Conservation (phyloP, 2,113 vertebrate species). For the Hiodon alosoides region DNA sequence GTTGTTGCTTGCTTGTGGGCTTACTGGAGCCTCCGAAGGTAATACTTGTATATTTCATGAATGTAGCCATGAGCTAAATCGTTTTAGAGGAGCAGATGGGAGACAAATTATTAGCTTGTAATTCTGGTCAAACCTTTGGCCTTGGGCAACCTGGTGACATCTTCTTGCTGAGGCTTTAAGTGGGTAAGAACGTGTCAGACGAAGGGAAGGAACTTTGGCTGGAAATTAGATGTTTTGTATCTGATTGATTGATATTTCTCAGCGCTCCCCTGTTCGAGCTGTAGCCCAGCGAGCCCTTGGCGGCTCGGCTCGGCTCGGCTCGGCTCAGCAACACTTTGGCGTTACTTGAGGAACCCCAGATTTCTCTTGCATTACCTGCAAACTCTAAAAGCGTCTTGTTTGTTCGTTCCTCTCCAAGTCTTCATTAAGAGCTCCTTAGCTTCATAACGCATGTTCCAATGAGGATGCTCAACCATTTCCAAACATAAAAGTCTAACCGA, state of each 20-base stretch:
- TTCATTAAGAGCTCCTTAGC: slow-evolving; percentile 20
- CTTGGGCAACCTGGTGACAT: slow-evolving; percentile 16
- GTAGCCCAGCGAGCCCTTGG: no score
- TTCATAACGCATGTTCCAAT: background rate
- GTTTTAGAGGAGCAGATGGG: slow-evolving; percentile 23
- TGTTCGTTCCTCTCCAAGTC: slow-evolving; percentile 27
- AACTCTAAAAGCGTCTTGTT: background rate
- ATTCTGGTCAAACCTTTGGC: slow-evolving; percentile 10
- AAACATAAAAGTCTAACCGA: no score
- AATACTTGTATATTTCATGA: slow-evolving; percentile 36
- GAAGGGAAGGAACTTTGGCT: slow-evolving; percentile 43
- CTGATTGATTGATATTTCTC: slow-evolving; percentile 6
- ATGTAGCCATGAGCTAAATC: slow-evolving; percentile 45
- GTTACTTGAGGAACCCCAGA: background rate
- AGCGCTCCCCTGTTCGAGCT: background rate
- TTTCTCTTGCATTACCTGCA: slow-evolving; percentile 23
- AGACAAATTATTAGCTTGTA: slow-evolving; percentile 20
- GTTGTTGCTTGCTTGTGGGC: slow-evolving; percentile 52
- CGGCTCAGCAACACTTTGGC: background rate
- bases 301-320: no score
- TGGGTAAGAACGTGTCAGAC: slow-evolving; percentile 40
- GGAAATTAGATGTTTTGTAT: slow-evolving; percentile 41
- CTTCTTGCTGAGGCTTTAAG: slow-evolving; percentile 36
- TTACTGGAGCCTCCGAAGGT: background rate
- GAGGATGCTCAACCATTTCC: background rate